Evolutionary conservation across 2,797 vertebrate species (phyloP), one percentile per base, ranked within the genome.

Genomic region (Notolabrus celidotus): DNA sequence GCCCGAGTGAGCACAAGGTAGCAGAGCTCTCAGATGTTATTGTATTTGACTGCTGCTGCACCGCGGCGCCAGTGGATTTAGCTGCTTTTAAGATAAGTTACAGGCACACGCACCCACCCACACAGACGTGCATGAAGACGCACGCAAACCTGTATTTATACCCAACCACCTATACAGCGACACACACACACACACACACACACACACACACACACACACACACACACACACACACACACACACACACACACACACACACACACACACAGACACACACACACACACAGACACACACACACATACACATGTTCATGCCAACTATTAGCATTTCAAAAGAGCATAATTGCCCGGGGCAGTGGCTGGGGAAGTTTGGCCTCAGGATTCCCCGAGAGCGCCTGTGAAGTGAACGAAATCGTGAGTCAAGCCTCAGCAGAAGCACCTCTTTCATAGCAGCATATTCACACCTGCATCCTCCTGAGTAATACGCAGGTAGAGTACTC

Each of bases 21-120:
- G 85, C 84, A 49, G 83, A 23, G 82, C 88, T 77, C 66, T 92
- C 77, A 90, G 91, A 93, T 87, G 89, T 91, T 80, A 90, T 88
- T 90, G 88, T 88, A 91, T 92, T 91, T 91, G 90, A 93, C 89
- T 92, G 90, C 85, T 79, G 83, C 88, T 81, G 87, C 86, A 71
- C 78, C 14, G 71, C 67, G 73, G 86, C 38, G 86, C 88, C 88
- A 51, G 79, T 74, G 90, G 90, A 87, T 86, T 92, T 84, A 76
- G 86, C 57, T 46, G 80, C 92, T 93, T 92, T 93, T 75, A 93
- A 92, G 92, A 91, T 88, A 87, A 92, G 88, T 92, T 90, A 89
- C 68, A 60, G 64, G 75, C 73, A 80, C 78, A 80, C 23, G 53
- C 81, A 64, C 74, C 17, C 82, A 67, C 65, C 76, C 42, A 42